phyloP scores from a whole-genome alignment of 2,797 vertebrate species.

The Myotis pilosus region DNA sequence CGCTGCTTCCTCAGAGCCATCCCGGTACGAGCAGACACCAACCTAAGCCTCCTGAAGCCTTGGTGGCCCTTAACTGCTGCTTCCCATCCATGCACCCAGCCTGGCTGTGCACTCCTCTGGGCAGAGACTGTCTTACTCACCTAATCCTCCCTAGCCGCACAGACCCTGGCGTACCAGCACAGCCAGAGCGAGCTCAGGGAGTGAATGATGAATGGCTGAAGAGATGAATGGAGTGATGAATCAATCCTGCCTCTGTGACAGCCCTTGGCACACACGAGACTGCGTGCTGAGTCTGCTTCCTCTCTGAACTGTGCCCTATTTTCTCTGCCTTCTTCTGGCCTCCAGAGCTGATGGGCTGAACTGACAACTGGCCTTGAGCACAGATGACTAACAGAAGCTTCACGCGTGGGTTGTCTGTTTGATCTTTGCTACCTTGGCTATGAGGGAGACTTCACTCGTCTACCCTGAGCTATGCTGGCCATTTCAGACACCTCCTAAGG shows the following conservation, averaged over 20 bases:
- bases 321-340: constrained; percentile 37
- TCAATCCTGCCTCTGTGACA: constrained; percentile 61
- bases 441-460: not conserved
- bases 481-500: not conserved
- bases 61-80: not conserved
- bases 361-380: constrained; percentile 18
- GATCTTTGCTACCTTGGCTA: constrained; percentile 8
- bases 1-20: not conserved
- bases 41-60: not conserved
- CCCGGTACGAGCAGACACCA: not conserved
- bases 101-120: not conserved
- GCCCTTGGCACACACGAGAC: constrained; percentile 7
- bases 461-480: too few species aligned
- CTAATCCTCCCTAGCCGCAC: not conserved
- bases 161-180: not conserved
- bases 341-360: constrained; percentile 39
- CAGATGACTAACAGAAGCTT: constrained; percentile 44
- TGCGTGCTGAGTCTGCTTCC: constrained; percentile 20
- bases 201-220: constrained; percentile 41
- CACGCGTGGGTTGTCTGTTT: not conserved
- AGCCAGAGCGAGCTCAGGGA: not conserved
- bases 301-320: constrained; percentile 55
- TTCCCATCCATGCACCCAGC: not conserved
- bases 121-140: constrained; percentile 11
- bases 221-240: constrained; percentile 55